Percentiles rank a stretch among this genome's conserved stretches.
phyloP scores from a whole-genome alignment of 2,797 vertebrate species.

The Chiloscyllium punctatum region DNA sequence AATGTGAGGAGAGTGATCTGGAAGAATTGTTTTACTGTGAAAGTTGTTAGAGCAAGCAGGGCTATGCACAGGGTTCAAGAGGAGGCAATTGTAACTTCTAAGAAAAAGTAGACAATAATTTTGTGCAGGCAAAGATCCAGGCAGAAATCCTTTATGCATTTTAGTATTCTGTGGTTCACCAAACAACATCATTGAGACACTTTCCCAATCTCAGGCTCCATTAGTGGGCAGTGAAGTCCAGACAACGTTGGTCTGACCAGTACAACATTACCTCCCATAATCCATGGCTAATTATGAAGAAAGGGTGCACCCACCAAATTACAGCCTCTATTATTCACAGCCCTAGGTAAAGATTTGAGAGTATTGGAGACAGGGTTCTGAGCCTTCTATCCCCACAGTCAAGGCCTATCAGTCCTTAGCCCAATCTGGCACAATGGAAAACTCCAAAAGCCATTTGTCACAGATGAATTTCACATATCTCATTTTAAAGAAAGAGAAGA shows the following conservation, averaged over 20 bases:
- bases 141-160: background rate
- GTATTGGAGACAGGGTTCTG: background rate
- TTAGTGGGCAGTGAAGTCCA: background rate
- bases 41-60: background rate
- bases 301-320: background rate
- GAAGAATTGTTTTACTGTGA: background rate
- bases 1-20: background rate
- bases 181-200: background rate
- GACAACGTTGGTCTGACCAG: too few species aligned
- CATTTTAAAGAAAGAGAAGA: background rate
- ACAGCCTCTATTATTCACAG: background rate
- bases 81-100: background rate
- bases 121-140: background rate
- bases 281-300: background rate
- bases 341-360: background rate
- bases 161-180: background rate
- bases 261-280: background rate
- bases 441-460: background rate
- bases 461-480: background rate
- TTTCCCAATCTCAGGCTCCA: background rate
- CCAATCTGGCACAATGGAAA: background rate
- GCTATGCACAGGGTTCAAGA: too few species aligned
- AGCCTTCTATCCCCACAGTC: background rate
- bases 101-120: background rate
- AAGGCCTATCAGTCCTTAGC: background rate